A percentile compares a stretch with the other conserved stretches of the same genome.
Evolutionary conservation across 2,113 vertebrate species (phyloP).

Genomic region (Polyodon spathula): DNA sequence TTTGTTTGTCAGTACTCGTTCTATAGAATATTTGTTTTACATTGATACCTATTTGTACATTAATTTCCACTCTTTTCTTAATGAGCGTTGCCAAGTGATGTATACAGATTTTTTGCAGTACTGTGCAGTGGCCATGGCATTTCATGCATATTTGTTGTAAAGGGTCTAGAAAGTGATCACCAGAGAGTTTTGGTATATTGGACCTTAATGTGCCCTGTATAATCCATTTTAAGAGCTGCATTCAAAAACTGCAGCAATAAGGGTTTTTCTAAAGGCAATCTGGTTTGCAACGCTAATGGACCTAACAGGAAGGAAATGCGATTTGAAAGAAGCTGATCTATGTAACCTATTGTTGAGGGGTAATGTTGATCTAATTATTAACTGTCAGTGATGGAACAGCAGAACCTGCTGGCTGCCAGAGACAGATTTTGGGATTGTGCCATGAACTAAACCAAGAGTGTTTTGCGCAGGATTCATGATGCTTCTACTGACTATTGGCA

Average conservation of each 20-base stretch:
- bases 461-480: constrained; percentile 40
- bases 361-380: constrained; percentile 94
- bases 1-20: too few species aligned
- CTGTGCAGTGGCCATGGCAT: constrained; percentile 36
- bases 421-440: constrained; percentile 38
- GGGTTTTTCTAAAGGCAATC: constrained; percentile 80
- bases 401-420: constrained; percentile 53
- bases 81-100: constrained; percentile 52
- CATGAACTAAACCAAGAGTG: constrained; percentile 44
- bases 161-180: constrained; percentile 66
- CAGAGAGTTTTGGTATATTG: constrained; percentile 79
- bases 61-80: constrained; percentile 48
- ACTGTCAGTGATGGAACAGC: constrained; percentile 76
- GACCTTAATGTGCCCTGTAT: constrained; percentile 81
- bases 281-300: constrained; percentile 78
- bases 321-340: constrained; percentile 91
- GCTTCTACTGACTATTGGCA: constrained; percentile 44
- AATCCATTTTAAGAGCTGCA: constrained; percentile 78
- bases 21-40: too few species aligned
- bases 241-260: constrained; percentile 76
- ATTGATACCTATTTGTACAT: constrained; percentile 46
- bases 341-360: constrained; percentile 78
- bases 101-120: constrained; percentile 35
- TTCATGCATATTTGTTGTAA: constrained; percentile 77
- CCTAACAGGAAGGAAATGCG: constrained; percentile 88